Evolutionary conservation across 2,113 vertebrate genomes (phyloP).

Genomic region (Odobenus rosmarus): DNA sequence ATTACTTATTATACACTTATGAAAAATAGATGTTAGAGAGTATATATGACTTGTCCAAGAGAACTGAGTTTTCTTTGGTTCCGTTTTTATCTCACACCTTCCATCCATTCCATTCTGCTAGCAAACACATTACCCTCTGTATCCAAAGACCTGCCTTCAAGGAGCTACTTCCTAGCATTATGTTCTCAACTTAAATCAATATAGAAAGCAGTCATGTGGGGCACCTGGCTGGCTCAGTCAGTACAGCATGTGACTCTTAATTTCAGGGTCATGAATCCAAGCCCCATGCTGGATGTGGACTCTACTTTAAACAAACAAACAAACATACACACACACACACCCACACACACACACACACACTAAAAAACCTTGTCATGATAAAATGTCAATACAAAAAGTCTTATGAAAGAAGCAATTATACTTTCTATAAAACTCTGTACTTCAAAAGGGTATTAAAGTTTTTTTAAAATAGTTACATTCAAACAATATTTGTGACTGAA

Average conservation of each 20-base stretch:
- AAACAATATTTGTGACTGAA: not conserved
- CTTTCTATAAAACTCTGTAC: slow-evolving; percentile 43
- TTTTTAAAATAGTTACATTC: not conserved
- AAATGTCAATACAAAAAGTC: slow-evolving; percentile 31
- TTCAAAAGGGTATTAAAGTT: not conserved
- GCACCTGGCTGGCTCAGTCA: not conserved
- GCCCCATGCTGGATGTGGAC: not conserved
- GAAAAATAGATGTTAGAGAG: not conserved
- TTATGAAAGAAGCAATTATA: slow-evolving; percentile 11
- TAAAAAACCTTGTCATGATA: not conserved
- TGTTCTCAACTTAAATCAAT: not conserved
- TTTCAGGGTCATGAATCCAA: not conserved
- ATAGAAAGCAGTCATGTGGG: not conserved
- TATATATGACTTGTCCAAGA: not conserved
- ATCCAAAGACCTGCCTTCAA: not conserved
- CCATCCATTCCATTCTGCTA: not conserved
- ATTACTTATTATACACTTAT: not conserved
- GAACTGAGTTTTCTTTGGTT: not conserved
- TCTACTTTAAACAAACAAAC: not conserved
- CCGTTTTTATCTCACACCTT: not conserved
- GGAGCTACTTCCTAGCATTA: not conserved
- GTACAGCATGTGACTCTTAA: not conserved
- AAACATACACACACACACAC: not conserved
- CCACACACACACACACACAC: not conserved
- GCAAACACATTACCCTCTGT: not conserved